Conservation (phyloP, 2,888 invertebrate species). For the Diploptera punctata region DNA sequence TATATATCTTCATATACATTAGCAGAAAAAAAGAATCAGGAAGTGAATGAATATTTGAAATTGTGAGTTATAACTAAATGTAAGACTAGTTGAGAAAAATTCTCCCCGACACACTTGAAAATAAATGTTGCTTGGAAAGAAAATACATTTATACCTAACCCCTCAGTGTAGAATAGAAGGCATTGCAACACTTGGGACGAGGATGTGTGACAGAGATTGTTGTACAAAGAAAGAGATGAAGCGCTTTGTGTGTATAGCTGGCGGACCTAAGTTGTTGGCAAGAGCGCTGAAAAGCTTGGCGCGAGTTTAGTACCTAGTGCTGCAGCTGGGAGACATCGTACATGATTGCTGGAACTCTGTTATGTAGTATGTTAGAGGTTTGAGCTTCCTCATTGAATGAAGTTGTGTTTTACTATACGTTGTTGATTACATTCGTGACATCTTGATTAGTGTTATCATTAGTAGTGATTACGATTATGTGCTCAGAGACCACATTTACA, state of each 20-base stretch:
- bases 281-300: neutral
- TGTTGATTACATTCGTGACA: neutral
- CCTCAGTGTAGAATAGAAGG: conserved; percentile 9
- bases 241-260: neutral
- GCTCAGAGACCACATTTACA: neutral
- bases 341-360: neutral
- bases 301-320: neutral
- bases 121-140: neutral
- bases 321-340: conserved; percentile 11
- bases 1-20: too few species aligned
- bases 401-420: neutral
- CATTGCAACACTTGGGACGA: conserved; percentile 18
- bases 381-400: neutral
- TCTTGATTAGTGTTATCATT: neutral
- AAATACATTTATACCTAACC: conserved; percentile 5
- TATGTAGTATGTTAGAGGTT: neutral
- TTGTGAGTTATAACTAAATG: too few species aligned
- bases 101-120: too few species aligned
- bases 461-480: neutral
- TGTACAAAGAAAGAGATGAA: neutral
- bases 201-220: neutral
- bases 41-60: too few species aligned
- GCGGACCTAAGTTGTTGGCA: neutral
- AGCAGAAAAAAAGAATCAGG: too few species aligned
- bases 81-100: too few species aligned